A percentile compares a stretch with the other conserved stretches of the same genome.
Evolutionary conservation across 2,113 vertebrate genomes (phyloP).

Genomic region (Crotophaga sulcirostris): DNA sequence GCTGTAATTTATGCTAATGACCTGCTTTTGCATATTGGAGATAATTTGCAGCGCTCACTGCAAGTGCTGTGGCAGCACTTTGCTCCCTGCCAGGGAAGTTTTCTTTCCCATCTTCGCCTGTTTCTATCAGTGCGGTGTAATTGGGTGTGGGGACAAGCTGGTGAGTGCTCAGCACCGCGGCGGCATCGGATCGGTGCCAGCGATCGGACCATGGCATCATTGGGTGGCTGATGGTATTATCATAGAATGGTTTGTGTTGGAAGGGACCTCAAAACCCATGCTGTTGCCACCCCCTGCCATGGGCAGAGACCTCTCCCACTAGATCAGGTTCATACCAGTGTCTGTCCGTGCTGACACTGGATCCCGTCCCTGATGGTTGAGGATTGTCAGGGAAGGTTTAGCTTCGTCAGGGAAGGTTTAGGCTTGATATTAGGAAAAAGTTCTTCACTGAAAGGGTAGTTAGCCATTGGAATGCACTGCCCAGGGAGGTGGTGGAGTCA

Average conservation of each 20-base stretch:
- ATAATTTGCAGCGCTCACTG: background rate
- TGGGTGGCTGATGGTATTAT: fast-evolving
- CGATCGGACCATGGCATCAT: background rate
- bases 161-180: fast-evolving
- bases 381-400: no score
- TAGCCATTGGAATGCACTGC: no score
- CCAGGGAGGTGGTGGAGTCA: no score
- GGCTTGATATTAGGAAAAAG: no score
- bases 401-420: no score
- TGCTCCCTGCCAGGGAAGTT: background rate
- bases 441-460: no score
- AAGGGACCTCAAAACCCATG: no score
- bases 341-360: fast-evolving
- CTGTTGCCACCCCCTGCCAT: no score
- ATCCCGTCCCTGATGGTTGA: background rate
- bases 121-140: background rate
- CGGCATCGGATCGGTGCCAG: background rate
- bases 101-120: fast-evolving
- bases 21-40: background rate
- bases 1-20: background rate
- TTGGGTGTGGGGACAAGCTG: fast-evolving
- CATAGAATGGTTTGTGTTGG: no score
- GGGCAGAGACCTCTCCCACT: no score
- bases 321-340: fast-evolving
- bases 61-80: background rate